Evolutionary conservation across 2,797 vertebrate genomes (phyloP), one percentile per base, ranked within the genome.

Genomic region (Acestrorhynchus altus): DNA sequence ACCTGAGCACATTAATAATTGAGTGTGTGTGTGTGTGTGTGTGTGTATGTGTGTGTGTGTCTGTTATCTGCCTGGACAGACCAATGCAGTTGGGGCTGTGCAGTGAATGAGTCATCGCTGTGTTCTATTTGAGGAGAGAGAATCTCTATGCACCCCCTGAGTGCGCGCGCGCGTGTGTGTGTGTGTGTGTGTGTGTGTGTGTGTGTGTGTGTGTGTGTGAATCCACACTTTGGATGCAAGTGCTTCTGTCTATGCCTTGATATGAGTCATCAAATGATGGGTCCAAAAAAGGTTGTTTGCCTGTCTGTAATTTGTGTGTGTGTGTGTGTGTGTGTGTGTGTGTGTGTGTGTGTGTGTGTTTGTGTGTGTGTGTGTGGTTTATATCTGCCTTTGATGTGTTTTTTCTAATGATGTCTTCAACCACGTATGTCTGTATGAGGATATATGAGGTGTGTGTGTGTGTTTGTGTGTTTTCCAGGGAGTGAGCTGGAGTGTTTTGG

Each of bases 111-210:
- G 83, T 85, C 84, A 85, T 87, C 80, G 42, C 78, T 72, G 56
- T 71, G 28, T 92, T 92, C 91, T 92, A 90, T 93, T 92, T 91
- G 90, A 90, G 88, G 87, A 85, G 83, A 92, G 88, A 91, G 90
- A 88, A 87, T 88, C 90, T 89, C 85, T 88, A 89, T 65, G 35
- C 44, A 83, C 86, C 79, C 60, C 66, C 66, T 51, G 49, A 26
- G 26, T 70, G 66, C 61, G 54, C 49, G 24, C 31, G 68, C 44
- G 54, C 28, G 42, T 51, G 15, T 69, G 42, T 52, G 72, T 72
- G 44, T 73, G 31, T 60, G 57, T 72, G 8, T 78, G 10, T 52
- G 76, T 72, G 64, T 71, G 26, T 74, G 75, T 72, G 42, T 72
- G 40, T 73, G 56, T 78, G 7, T 78, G 9, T 64, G 75, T 74